Conservation (phyloP, 1,140 invertebrate genomes). For the Drosophila pandora region DNA sequence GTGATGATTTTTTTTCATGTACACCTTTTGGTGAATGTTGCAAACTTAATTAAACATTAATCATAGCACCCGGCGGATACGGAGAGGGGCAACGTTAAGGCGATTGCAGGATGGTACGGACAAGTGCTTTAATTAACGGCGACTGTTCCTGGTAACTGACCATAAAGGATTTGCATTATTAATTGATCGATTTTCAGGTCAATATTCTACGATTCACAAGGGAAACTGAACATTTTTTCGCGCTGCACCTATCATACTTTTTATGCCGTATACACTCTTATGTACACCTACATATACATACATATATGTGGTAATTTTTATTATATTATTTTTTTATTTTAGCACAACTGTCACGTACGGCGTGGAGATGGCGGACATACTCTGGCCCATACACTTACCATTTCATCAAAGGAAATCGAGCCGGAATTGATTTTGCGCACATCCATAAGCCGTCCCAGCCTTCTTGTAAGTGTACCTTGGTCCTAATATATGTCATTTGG, state of each 20-base stretch:
- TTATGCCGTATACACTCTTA: constrained; percentile 1
- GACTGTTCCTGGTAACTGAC: constrained; percentile 52
- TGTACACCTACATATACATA: constrained; percentile 14
- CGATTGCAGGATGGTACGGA: constrained; percentile 42
- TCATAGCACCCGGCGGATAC: constrained; percentile 43
- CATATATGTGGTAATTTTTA: constrained; percentile 33
- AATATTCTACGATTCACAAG: constrained; percentile 9
- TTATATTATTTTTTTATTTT: constrained; percentile 22
- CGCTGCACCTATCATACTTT: not conserved
- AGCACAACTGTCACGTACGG: constrained; percentile 66
- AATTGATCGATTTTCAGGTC: constrained; percentile 63
- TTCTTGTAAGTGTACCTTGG: constrained; percentile 38
- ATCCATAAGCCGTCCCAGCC: constrained; percentile 14
- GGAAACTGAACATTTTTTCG: not conserved
- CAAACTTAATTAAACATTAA: constrained; percentile 78
- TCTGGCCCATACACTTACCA: constrained; percentile 33
- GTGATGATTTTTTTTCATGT: constrained; percentile 17
- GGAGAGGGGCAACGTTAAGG: constrained; percentile 25
- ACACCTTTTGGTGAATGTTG: constrained; percentile 30
- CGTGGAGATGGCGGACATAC: constrained; percentile 16
- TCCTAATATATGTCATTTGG: constrained; percentile 72
- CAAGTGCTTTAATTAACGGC: constrained; percentile 71
- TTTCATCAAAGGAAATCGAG: constrained; percentile 76
- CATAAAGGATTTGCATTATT: constrained; percentile 74
- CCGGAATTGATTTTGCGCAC: constrained; percentile 71